These are phyloP conservation scores for Machaerirhynchus nigripectus DNA, from an alignment of 2,113 vertebrate species.

Conservation along the genomic window DNA sequence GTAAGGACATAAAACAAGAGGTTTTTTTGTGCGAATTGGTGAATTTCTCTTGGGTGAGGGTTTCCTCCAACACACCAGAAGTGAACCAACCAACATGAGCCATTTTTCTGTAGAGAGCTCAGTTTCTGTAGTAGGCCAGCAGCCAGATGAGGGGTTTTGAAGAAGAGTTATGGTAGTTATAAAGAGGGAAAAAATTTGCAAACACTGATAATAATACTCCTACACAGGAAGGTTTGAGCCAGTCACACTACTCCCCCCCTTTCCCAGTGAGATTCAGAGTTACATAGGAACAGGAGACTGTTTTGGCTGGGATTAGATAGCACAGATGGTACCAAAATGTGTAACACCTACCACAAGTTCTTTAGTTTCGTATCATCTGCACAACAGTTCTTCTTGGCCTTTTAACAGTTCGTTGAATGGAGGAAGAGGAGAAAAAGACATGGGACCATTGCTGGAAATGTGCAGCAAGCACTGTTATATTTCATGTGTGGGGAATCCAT, in stretches of 20 bases:
- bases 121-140: constrained; percentile 50
- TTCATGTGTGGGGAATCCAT: constrained; percentile 36
- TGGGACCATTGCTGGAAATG: constrained; percentile 22
- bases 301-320: constrained; percentile 58
- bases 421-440: constrained; percentile 42
- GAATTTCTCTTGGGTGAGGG: neutral
- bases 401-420: constrained; percentile 39
- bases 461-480: constrained; percentile 28
- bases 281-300: constrained; percentile 27
- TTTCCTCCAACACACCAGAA: constrained; percentile 6
- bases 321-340: constrained; percentile 51
- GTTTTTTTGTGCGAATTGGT: neutral
- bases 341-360: constrained; percentile 49
- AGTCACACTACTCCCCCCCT: constrained; percentile 51
- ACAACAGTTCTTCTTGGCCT: constrained; percentile 36
- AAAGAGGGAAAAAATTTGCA: constrained; percentile 65
- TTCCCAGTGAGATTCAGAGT: constrained; percentile 53
- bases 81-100: neutral
- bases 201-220: constrained; percentile 71
- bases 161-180: constrained; percentile 64
- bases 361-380: constrained; percentile 40
- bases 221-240: constrained; percentile 55
- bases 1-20: neutral
- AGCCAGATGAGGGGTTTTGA: constrained; percentile 71
- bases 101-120: constrained; percentile 25